Conservation (phyloP, 1,140 invertebrate species). For the Chironomus tepperi region DNA sequence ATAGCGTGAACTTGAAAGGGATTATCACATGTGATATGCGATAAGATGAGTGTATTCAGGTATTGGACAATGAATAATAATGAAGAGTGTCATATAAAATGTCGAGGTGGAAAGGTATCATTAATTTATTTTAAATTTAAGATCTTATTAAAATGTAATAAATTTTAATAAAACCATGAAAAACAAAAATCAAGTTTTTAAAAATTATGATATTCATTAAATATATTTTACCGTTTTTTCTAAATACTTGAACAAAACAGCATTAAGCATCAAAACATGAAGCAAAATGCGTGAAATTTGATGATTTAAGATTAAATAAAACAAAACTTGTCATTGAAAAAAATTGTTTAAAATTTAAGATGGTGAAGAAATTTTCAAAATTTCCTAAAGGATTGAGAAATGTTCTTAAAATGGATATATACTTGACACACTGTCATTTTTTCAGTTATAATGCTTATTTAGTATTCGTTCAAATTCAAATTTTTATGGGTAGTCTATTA, state of each 20-base stretch:
- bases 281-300: neutral
- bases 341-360: neutral
- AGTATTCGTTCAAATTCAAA: too few species aligned
- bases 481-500: too few species aligned
- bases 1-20: neutral
- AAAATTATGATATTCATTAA: neutral
- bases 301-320: too few species aligned
- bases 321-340: too few species aligned
- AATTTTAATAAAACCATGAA: neutral
- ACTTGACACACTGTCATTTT: too few species aligned
- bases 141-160: conserved; percentile 17
- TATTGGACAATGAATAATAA: neutral
- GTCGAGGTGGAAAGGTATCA: conserved; percentile 9
- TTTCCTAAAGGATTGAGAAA: too few species aligned
- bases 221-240: conserved; percentile 6
- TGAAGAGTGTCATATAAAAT: neutral
- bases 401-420: too few species aligned
- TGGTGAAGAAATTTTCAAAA: neutral
- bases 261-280: neutral
- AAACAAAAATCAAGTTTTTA: conserved; percentile 20
- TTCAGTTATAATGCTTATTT: too few species aligned
- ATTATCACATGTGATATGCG: conserved; percentile 12
- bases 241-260: neutral
- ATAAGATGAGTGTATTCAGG: too few species aligned
- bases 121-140: conserved; percentile 23